Percentiles rank a stretch among this genome's conserved stretches.
Evolutionary conservation across 2,113 vertebrate genomes (phyloP).

Genomic region (Platysternon megacephalum): DNA sequence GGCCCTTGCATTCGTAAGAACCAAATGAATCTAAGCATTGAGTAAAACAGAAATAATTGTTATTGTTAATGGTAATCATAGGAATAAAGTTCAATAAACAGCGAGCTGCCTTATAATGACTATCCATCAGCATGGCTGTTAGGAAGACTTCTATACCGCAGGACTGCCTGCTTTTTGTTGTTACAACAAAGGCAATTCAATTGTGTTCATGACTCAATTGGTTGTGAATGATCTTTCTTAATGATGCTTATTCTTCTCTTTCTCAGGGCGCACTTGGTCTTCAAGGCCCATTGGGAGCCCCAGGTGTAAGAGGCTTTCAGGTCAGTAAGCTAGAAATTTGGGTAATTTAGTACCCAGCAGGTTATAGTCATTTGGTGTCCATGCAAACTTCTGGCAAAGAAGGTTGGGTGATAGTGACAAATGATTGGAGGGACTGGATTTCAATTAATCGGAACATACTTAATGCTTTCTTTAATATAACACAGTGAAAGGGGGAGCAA

Average conservation of each 20-base stretch:
- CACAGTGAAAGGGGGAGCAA: accelerated
- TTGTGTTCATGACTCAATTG: accelerated
- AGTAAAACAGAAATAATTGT: background rate
- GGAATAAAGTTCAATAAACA: background rate
- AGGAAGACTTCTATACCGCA: background rate
- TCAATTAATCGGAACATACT: accelerated
- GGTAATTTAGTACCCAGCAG: accelerated
- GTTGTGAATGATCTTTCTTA: background rate
- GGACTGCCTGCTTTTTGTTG: accelerated
- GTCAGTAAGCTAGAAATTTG: slow-evolving; percentile 66
- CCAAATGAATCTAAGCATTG: accelerated
- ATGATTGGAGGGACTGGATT: background rate
- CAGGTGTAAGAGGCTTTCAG: slow-evolving; percentile 92
- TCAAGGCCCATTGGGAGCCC: slow-evolving; percentile 83
- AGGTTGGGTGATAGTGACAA: accelerated
- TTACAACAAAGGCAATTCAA: accelerated
- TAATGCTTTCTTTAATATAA: accelerated
- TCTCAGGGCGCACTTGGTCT: slow-evolving; percentile 89
- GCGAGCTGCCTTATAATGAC: accelerated
- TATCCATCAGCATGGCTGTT: accelerated
- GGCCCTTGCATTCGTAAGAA: accelerated
- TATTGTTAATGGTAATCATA: background rate
- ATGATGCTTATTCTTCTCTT: background rate
- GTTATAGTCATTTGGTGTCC: accelerated
- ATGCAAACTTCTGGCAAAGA: background rate